Percentiles rank a stretch among this genome's conserved stretches.
phyloP scores from a whole-genome alignment of 2,113 vertebrate species.

The Lophura nycthemera region DNA sequence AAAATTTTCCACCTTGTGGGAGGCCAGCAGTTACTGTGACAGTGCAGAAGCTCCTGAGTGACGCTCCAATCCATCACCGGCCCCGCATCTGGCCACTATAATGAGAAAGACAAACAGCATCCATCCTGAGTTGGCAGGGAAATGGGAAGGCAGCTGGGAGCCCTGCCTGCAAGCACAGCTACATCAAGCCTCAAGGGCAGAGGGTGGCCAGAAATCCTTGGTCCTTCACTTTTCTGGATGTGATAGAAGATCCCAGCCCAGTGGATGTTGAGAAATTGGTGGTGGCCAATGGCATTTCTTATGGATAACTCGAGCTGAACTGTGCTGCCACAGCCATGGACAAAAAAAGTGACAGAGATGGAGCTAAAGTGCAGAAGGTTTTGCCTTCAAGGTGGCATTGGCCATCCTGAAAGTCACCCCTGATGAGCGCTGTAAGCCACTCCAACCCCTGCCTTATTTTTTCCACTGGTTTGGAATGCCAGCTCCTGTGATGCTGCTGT shows the following conservation, averaged over 20 bases:
- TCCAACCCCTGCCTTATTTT: background rate
- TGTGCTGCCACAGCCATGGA: background rate
- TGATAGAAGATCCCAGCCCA: background rate
- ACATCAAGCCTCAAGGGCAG: background rate
- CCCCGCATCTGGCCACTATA: background rate
- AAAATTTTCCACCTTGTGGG: background rate
- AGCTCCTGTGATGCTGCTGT: background rate
- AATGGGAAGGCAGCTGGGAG: background rate
- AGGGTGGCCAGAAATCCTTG: accelerated
- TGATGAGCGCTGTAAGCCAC: background rate
- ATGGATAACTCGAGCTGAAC: accelerated
- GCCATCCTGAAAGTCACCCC: background rate
- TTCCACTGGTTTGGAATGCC: background rate
- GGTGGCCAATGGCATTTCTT: too few relatives aligned
- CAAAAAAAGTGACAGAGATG: background rate
- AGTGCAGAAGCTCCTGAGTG: background rate
- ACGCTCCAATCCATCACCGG: background rate
- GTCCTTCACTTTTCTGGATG: background rate
- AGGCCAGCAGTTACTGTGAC: background rate
- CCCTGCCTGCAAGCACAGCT: background rate
- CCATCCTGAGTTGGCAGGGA: conserved; percentile 6
- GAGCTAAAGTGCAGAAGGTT: background rate
- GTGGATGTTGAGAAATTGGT: background rate
- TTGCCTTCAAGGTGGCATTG: background rate
- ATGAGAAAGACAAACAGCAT: background rate